Conservation (phyloP, 2,888 invertebrate species). For the Folsomia manolachei region DNA sequence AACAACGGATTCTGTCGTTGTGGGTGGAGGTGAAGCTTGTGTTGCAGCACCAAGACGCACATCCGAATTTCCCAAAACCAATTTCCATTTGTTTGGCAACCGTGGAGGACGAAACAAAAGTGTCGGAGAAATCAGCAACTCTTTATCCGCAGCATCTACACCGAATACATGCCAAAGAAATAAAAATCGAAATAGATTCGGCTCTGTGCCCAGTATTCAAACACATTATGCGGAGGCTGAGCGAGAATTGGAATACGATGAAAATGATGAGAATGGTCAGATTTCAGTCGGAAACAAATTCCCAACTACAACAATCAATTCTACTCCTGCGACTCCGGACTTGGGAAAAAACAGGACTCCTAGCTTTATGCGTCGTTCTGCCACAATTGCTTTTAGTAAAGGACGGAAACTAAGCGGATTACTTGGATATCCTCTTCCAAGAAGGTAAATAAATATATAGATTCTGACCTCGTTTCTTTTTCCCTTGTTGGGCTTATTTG, state of each 20-base stretch:
- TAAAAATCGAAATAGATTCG: neutral
- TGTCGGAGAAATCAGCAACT: neutral
- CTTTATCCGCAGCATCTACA: neutral
- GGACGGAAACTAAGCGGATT: conserved; percentile 35
- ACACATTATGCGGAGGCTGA: neutral
- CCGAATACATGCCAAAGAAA: neutral
- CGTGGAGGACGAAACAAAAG: neutral
- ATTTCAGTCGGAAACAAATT: no score
- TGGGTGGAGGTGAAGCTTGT: neutral
- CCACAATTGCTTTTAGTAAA: conserved; percentile 36
- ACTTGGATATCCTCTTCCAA: conserved; percentile 30
- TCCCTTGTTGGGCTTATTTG: no score
- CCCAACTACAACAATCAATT: neutral
- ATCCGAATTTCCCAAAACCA: conserved; percentile 15
- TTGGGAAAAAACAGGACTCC: conserved; percentile 16
- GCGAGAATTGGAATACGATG: neutral
- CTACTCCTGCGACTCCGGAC: conserved; percentile 7
- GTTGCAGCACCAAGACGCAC: neutral
- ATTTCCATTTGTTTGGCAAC: conserved; percentile 16
- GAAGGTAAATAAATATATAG: no score
- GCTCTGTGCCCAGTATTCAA: conserved; percentile 1
- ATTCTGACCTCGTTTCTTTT: no score
- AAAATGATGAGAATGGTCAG: no score
- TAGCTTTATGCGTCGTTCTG: conserved; percentile 32
- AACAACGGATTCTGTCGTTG: conserved; percentile 6